Conservation (phyloP, 2,888 invertebrate genomes). For the Glyphotaelius pellucidus region DNA sequence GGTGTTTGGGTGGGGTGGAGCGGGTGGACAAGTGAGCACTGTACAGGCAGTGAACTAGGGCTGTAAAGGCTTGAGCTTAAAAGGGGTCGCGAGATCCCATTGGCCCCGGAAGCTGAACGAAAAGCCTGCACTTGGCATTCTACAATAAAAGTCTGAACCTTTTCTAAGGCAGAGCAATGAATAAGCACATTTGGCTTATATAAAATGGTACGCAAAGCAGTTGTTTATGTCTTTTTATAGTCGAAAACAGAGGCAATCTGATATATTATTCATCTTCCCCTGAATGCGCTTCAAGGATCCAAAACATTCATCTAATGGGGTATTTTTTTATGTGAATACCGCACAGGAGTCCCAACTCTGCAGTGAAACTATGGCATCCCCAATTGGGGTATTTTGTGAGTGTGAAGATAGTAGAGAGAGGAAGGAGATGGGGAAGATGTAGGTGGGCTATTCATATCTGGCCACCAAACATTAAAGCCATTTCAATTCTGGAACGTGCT, state of each 20-base stretch:
- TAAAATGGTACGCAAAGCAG: not conserved
- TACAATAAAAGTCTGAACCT: constrained; percentile 45
- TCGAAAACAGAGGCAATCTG: not conserved
- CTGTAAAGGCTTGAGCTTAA: constrained; percentile 53
- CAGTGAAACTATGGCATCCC: too few species aligned
- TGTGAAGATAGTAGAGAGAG: too few species aligned
- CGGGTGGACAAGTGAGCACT: not conserved
- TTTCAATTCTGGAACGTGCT: too few species aligned
- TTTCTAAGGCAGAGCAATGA: constrained; percentile 16
- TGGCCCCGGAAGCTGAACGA: constrained; percentile 12
- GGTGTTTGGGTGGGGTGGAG: not conserved
- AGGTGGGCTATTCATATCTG: too few species aligned
- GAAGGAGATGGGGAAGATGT: too few species aligned
- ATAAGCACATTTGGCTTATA: constrained; percentile 22
- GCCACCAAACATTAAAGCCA: too few species aligned
- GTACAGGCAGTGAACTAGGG: constrained; percentile 11
- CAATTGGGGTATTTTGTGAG: too few species aligned
- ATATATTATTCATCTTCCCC: not conserved
- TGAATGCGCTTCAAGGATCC: not conserved
- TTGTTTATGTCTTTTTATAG: not conserved
- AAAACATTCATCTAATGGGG: too few species aligned
- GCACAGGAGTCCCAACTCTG: too few species aligned
- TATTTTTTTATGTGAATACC: too few species aligned
- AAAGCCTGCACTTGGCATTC: constrained; percentile 48
- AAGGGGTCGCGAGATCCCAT: constrained; percentile 55